These are phyloP conservation scores for Conus betulinus DNA, from an alignment of 1,140 invertebrate species.

Conservation along the genomic window DNA sequence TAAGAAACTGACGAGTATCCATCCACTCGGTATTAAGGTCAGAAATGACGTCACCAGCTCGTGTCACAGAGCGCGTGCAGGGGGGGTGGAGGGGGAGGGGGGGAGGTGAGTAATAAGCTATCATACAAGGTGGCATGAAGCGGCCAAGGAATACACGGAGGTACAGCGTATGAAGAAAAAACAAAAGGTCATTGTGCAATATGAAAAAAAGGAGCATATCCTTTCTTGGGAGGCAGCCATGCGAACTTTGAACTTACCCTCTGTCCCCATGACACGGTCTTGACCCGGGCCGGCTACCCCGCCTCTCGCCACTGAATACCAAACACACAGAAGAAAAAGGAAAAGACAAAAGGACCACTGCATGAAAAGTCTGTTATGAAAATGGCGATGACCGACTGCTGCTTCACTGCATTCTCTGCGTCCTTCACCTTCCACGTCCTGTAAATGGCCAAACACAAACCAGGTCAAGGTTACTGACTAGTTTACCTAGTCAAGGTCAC, in stretches of 20 bases:
- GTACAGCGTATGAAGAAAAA: not conserved
- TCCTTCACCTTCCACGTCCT: too few relatives aligned
- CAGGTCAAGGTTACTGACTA: too few relatives aligned
- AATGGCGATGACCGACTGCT: not conserved
- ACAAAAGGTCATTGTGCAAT: not conserved
- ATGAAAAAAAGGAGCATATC: not conserved
- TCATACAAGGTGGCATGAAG: conserved; percentile 8
- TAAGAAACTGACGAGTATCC: too few relatives aligned
- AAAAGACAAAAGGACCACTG: not conserved
- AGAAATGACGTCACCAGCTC: conserved; percentile 6
- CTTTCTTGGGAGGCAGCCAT: not conserved
- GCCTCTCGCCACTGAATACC: not conserved
- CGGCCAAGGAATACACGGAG: not conserved
- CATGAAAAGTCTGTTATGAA: not conserved
- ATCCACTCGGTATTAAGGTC: not conserved
- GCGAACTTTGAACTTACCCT: conserved; percentile 7
- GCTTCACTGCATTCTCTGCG: too few relatives aligned
- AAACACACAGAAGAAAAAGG: not conserved
- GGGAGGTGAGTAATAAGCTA: conserved; percentile 12
- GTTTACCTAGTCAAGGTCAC: too few relatives aligned
- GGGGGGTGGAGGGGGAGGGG: not conserved
- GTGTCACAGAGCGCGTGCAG: not conserved
- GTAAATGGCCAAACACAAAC: too few relatives aligned
- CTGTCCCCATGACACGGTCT: not conserved
- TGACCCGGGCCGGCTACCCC: not conserved